Evolutionary conservation across 2,888 invertebrate genomes (phyloP).

Genomic region (Stenurella melanura): DNA sequence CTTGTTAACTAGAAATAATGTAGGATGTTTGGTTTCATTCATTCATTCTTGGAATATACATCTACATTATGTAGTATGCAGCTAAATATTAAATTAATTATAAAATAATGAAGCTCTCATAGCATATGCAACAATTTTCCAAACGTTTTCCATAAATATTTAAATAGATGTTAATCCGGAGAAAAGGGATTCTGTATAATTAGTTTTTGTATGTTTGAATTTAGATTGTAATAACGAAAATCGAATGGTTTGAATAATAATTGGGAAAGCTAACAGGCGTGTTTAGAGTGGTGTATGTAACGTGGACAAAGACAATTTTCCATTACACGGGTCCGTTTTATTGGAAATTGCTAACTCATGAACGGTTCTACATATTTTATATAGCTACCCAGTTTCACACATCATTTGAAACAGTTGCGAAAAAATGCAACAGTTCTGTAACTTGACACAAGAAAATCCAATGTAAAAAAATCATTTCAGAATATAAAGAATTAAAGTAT

Average conservation of each 20-base stretch:
- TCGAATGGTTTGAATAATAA: constrained; percentile 13
- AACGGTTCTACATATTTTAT: constrained; percentile 3
- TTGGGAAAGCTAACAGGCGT: constrained; percentile 7
- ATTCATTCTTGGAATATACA: too few relatives aligned
- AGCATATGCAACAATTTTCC: too few relatives aligned
- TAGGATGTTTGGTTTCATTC: too few relatives aligned
- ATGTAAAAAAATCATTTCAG: too few relatives aligned
- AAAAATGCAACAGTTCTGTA: background rate
- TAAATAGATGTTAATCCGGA: background rate
- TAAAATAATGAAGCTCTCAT: too few relatives aligned
- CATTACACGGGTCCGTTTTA: background rate
- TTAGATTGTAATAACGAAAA: background rate
- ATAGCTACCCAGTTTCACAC: background rate
- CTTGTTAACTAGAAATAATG: too few relatives aligned
- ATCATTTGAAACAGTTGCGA: constrained; percentile 1
- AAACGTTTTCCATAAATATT: background rate
- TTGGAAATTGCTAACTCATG: constrained; percentile 9
- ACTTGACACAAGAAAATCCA: too few relatives aligned
- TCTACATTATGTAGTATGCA: too few relatives aligned
- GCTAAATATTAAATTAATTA: too few relatives aligned
- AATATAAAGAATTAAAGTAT: too few relatives aligned
- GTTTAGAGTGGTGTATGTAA: constrained; percentile 12
- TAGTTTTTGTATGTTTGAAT: background rate
- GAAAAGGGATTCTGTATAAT: background rate
- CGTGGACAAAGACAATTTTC: constrained; percentile 16